Base-by-base conservation (phyloP, 2,888 invertebrate genomes). In the Drosophila anomalata region DNA sequence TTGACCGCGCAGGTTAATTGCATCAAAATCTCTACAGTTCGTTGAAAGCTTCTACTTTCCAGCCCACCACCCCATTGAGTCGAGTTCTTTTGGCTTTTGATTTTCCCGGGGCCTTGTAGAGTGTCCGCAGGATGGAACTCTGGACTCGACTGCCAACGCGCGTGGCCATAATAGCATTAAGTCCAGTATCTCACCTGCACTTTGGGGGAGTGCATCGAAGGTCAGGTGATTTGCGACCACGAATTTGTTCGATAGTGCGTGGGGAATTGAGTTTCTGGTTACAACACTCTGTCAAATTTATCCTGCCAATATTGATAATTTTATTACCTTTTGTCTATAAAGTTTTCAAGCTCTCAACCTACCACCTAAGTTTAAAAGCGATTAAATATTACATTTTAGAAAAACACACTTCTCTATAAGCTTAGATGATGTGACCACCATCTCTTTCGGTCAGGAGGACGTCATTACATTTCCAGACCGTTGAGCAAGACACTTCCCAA, bases 1-100 rank as follows among this genome's bases (percentile, higher is more conserved):
- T 46, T 66, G 73, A 66, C 72, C 72, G 66, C 67, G 73, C 53
- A 17, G 72, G 66, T 73, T 73, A 73, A 73, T 73, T 73, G 73
- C 72, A 73, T 73, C 65, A 73, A 72, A 73, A 60, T 73, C 72
- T 73, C 41, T 12, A 36, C 72, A 63, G 72, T 56, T 70, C 50
- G 56, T 11, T 67, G 50, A 42, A 29, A 67, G 41, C 44, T 29
- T 51, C 52, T 42, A 12, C 20, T 22, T 24, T 22, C 22, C 65
- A 12, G 29, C 55, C 6, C 24, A 29, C 14, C 29, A 5, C 26
- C 20, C 26, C 8, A 33, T 9, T 17, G 4, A 12, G 24, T n/a
- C 8, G 20, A 26, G 44, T 54, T 66, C 48, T 41, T 69, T 68
- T 68, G 52, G 33, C 60, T 33, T 62, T 71, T 62, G 55, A 71